Evolutionary conservation across 1,140 invertebrate genomes (phyloP).

Genomic region (Trachelipus rathkii): DNA sequence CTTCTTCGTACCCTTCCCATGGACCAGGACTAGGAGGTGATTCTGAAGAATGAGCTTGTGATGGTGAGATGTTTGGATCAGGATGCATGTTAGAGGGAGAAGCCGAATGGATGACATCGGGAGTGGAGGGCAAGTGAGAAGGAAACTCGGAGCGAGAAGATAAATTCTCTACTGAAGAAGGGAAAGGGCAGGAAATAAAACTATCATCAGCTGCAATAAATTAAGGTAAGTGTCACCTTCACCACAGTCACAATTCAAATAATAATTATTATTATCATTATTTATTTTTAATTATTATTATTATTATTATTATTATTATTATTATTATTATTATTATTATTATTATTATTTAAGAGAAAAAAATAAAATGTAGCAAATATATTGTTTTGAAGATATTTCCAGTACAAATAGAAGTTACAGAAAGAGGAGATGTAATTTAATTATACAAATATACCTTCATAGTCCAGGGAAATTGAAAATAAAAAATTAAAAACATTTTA

Average conservation of each 20-base stretch:
- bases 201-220: constrained; percentile 8
- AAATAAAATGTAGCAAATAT: too few species aligned
- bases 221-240: background rate
- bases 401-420: too few species aligned
- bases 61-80: constrained; percentile 33
- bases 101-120: constrained; percentile 18
- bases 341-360: background rate
- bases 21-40: constrained; percentile 30
- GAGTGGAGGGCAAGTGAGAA: constrained; percentile 33
- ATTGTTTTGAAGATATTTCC: too few species aligned
- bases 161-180: constrained; percentile 43
- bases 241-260: background rate
- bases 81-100: constrained; percentile 36
- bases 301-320: constrained; percentile 11
- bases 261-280: background rate
- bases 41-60: constrained; percentile 34
- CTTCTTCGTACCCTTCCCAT: constrained; percentile 33
- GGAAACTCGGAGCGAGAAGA: constrained; percentile 35
- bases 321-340: background rate
- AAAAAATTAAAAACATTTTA: too few species aligned
- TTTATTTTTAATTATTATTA: too few species aligned
- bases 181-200: constrained; percentile 3
- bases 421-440: too few species aligned
- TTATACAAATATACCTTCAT: too few species aligned
- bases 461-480: too few species aligned